phyloP scores from a whole-genome alignment of 2,888 invertebrate genomes.

The Epinotia nisella region DNA sequence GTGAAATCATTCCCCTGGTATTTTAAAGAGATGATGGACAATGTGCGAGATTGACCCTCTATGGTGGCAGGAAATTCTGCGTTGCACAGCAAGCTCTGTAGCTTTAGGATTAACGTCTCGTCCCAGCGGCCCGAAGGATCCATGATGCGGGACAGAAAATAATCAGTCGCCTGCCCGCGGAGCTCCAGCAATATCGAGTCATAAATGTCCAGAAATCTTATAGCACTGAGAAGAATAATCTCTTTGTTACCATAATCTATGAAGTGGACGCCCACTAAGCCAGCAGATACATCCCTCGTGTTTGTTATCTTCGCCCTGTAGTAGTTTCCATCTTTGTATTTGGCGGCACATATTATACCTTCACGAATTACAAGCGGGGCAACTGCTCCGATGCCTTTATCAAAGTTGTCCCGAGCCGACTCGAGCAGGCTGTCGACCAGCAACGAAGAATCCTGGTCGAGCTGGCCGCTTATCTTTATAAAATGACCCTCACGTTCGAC shows the following conservation, averaged over 20 bases:
- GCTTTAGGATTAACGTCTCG: slow-evolving; percentile 69
- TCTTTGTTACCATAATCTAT: slow-evolving; percentile 88
- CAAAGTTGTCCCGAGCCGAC: slow-evolving; percentile 69
- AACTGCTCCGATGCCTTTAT: slow-evolving; percentile 77
- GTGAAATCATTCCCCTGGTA: slow-evolving; percentile 80
- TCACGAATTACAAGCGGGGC: slow-evolving; percentile 78
- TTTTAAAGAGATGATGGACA: slow-evolving; percentile 76
- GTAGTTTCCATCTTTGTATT: slow-evolving; percentile 87
- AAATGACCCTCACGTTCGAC: slow-evolving; percentile 88
- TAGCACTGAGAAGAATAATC: slow-evolving; percentile 83
- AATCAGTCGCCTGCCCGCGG: slow-evolving; percentile 85
- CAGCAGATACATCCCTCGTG: slow-evolving; percentile 74
- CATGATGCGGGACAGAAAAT: slow-evolving; percentile 84
- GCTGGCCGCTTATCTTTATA: slow-evolving; percentile 89
- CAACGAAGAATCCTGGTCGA: slow-evolving; percentile 83
- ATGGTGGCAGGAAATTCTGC: slow-evolving; percentile 70
- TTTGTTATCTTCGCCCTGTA: slow-evolving; percentile 86
- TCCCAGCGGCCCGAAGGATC: slow-evolving; percentile 84
- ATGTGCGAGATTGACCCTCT: slow-evolving; percentile 68
- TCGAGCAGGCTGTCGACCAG: slow-evolving; percentile 83
- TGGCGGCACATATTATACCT: slow-evolving; percentile 87
- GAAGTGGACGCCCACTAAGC: slow-evolving; percentile 87
- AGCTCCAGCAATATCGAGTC: slow-evolving; percentile 79
- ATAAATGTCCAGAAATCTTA: slow-evolving; percentile 84
- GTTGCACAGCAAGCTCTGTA: slow-evolving; percentile 75